Evolutionary conservation across 2,797 vertebrate species (phyloP).

Genomic region (Danio albolineatus): DNA sequence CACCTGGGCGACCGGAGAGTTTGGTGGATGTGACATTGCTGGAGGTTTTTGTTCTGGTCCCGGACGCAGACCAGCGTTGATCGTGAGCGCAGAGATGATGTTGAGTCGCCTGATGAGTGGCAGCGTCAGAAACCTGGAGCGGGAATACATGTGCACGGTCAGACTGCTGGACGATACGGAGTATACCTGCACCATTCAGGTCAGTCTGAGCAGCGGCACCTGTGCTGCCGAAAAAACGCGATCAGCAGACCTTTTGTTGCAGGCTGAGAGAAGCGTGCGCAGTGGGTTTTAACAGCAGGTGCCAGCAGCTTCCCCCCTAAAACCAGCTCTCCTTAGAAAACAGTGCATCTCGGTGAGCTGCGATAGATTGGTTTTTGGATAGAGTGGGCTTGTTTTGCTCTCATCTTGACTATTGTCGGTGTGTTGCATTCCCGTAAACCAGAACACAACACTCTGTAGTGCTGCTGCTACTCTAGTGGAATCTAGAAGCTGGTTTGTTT

Average conservation of each 20-base stretch:
- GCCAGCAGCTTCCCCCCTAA: slow-evolving; percentile 36
- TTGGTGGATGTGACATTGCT: slow-evolving; percentile 76
- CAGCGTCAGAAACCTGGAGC: slow-evolving; percentile 97
- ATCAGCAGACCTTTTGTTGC: slow-evolving; percentile 55
- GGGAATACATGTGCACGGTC: slow-evolving; percentile 96
- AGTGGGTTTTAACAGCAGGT: slow-evolving; percentile 42
- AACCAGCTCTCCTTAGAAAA: slow-evolving; percentile 2
- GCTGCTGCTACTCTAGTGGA: background rate
- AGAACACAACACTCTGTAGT: slow-evolving; percentile 1
- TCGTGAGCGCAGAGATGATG: slow-evolving; percentile 84
- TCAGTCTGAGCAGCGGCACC: slow-evolving; percentile 72
- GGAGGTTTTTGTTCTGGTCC: slow-evolving; percentile 78
- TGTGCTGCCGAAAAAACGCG: slow-evolving; percentile 39
- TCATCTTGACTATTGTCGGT: slow-evolving; percentile 21
- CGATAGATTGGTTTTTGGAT: background rate
- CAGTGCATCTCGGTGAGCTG: background rate
- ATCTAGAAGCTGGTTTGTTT: slow-evolving; percentile 19
- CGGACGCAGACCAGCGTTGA: slow-evolving; percentile 71
- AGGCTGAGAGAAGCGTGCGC: slow-evolving; percentile 51
- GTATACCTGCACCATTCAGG: slow-evolving; percentile 98
- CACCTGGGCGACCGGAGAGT: slow-evolving; percentile 65
- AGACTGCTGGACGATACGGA: slow-evolving; percentile 97
- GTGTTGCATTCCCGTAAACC: slow-evolving; percentile 11
- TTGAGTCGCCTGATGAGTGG: slow-evolving; percentile 97
- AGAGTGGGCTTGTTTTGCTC: slow-evolving; percentile 2